Conservation (phyloP, 2,797 vertebrate genomes). For the Glyptemys insculpta region DNA sequence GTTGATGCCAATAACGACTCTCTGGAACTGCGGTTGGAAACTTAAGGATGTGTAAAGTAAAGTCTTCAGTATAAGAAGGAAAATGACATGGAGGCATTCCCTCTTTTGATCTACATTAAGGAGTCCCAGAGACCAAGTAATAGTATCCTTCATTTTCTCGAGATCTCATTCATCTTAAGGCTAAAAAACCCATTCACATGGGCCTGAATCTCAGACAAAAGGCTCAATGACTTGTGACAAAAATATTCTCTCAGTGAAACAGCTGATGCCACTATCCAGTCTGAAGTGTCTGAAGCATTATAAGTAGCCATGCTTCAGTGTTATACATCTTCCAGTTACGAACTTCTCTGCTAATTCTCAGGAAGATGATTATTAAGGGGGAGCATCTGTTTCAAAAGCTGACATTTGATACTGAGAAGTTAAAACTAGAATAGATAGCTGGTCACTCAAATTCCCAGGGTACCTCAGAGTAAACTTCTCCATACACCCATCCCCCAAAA, state of each 20-base stretch:
- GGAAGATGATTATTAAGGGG: conserved; percentile 30
- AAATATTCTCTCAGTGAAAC: not conserved
- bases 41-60: not conserved
- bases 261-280: not conserved
- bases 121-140: not conserved
- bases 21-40: not conserved
- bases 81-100: conserved; percentile 10
- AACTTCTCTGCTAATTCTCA: conserved; percentile 44
- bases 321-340: conserved; percentile 10
- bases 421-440: conserved; percentile 4
- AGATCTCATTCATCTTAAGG: not conserved
- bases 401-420: conserved; percentile 47
- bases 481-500: not conserved
- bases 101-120: not conserved
- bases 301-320: not conserved
- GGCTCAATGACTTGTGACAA: not conserved
- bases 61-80: conserved; percentile 16
- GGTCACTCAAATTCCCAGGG: not conserved
- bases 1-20: not conserved
- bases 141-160: not conserved
- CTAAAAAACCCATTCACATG: not conserved
- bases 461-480: not conserved
- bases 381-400: conserved; percentile 48
- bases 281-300: not conserved
- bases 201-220: not conserved